These are phyloP conservation scores for Hipparchia semele DNA, from an alignment of 2,888 invertebrate genomes.

Conservation along the genomic window DNA sequence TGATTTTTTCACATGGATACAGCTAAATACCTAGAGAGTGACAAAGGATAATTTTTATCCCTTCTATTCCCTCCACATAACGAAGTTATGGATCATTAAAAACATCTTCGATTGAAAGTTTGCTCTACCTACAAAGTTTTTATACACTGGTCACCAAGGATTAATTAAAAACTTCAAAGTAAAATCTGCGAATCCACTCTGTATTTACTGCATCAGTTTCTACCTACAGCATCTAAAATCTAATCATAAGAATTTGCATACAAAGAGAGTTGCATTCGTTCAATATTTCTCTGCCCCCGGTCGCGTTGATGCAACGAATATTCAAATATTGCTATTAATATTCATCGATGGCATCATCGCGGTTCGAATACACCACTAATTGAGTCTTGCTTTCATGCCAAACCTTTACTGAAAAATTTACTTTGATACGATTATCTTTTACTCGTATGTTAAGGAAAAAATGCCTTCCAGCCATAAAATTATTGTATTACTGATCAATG, in stretches of 20 bases:
- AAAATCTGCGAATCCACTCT: neutral
- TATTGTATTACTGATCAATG: too few species aligned
- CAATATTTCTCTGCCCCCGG: slow-evolving; percentile 41
- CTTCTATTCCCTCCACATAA: neutral
- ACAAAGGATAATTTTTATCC: neutral
- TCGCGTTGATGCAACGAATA: slow-evolving; percentile 55
- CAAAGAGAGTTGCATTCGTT: slow-evolving; percentile 34
- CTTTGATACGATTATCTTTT: neutral
- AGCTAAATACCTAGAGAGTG: neutral
- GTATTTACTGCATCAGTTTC: neutral
- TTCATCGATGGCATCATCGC: slow-evolving; percentile 66
- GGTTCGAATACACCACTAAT: slow-evolving; percentile 52
- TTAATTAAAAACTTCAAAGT: neutral
- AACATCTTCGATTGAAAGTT: too few species aligned
- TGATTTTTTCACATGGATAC: too few species aligned
- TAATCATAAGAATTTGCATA: slow-evolving; percentile 20
- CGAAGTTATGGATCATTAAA: too few species aligned
- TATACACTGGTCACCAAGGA: too few species aligned
- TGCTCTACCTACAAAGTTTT: too few species aligned
- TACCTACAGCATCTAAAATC: slow-evolving; percentile 13
- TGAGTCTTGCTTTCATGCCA: slow-evolving; percentile 56
- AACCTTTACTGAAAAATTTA: slow-evolving; percentile 2
- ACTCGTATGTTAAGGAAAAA: too few species aligned
- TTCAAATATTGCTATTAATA: slow-evolving; percentile 73
- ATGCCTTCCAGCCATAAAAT: too few species aligned